These are phyloP conservation scores for Macrosiphum euphorbiae DNA, from an alignment of 2,888 invertebrate species.

Conservation along the genomic window DNA sequence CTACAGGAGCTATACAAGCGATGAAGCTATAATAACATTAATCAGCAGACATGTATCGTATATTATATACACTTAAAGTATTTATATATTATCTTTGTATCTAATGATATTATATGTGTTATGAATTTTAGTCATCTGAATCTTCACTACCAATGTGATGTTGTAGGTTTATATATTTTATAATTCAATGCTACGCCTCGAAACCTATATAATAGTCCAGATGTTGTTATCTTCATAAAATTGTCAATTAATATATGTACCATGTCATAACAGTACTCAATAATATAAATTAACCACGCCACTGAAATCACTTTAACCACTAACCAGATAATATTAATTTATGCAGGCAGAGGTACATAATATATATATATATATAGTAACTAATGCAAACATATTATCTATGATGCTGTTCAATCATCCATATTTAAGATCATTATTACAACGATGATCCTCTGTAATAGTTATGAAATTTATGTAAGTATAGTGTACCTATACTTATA, in stretches of 20 bases:
- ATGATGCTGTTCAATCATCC: not conserved
- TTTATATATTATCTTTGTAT: not conserved
- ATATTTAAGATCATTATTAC: not conserved
- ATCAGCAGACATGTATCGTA: not conserved
- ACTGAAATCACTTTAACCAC: too few species aligned
- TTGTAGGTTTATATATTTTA: not conserved
- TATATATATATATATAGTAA: not conserved
- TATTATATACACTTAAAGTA: not conserved
- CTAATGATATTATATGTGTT: not conserved
- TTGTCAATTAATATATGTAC: not conserved
- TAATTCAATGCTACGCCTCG: not conserved
- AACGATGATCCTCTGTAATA: not conserved
- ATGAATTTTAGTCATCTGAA: not conserved
- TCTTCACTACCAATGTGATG: not conserved
- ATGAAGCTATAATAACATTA: slow-evolving; percentile 22
- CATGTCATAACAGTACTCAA: not conserved
- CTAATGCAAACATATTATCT: not conserved
- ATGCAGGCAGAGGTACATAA: not conserved
- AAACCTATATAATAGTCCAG: not conserved
- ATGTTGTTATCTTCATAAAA: not conserved
- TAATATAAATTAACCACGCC: not conserved
- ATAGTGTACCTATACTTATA: not conserved
- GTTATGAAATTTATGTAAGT: not conserved
- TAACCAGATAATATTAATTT: not conserved
- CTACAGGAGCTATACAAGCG: too few species aligned